Percentiles rank a stretch among this genome's conserved stretches.
phyloP scores from a whole-genome alignment of 2,888 invertebrate species.

The Odontocolon sp. region DNA sequence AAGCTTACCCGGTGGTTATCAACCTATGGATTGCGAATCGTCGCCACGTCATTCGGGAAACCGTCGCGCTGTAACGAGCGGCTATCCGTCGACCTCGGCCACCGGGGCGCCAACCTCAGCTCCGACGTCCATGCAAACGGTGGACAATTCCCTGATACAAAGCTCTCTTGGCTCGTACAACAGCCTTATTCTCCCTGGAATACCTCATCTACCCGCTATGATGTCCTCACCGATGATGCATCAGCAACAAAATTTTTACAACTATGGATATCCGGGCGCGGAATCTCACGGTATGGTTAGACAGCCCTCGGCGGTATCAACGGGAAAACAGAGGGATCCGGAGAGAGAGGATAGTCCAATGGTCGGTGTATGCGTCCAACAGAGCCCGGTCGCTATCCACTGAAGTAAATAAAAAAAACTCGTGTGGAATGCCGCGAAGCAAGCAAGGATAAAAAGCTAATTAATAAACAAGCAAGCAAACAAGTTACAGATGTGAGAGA shows the following conservation, averaged over 20 bases:
- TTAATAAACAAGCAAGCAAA: slow-evolving; percentile 16
- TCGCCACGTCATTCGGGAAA: slow-evolving; percentile 82
- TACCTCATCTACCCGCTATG: slow-evolving; percentile 79
- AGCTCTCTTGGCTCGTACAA: slow-evolving; percentile 81
- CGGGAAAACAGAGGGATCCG: slow-evolving; percentile 77
- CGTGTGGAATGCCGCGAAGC: slow-evolving; percentile 46
- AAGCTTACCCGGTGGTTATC: slow-evolving; percentile 77
- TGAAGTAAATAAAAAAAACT: slow-evolving; percentile 75
- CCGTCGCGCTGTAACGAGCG: slow-evolving; percentile 71
- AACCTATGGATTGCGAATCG: slow-evolving; percentile 91
- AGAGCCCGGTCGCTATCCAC: slow-evolving; percentile 96
- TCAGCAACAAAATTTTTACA: slow-evolving; percentile 78
- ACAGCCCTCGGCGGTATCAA: slow-evolving; percentile 74
- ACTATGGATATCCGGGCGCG: slow-evolving; percentile 77
- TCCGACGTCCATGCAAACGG: slow-evolving; percentile 76
- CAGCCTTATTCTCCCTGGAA: slow-evolving; percentile 80
- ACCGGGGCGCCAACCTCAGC: slow-evolving; percentile 68
- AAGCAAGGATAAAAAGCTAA: slow-evolving; percentile 29
- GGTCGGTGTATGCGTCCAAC: slow-evolving; percentile 95
- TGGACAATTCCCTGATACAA: slow-evolving; percentile 80
- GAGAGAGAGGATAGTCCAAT: slow-evolving; percentile 89
- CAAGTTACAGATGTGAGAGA: background rate
- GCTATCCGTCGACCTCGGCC: slow-evolving; percentile 72
- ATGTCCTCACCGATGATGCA: slow-evolving; percentile 77
- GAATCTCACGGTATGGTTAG: slow-evolving; percentile 76